These are phyloP conservation scores for Felis chaus DNA, from an alignment of 2,113 vertebrate genomes.

Conservation along the genomic window DNA sequence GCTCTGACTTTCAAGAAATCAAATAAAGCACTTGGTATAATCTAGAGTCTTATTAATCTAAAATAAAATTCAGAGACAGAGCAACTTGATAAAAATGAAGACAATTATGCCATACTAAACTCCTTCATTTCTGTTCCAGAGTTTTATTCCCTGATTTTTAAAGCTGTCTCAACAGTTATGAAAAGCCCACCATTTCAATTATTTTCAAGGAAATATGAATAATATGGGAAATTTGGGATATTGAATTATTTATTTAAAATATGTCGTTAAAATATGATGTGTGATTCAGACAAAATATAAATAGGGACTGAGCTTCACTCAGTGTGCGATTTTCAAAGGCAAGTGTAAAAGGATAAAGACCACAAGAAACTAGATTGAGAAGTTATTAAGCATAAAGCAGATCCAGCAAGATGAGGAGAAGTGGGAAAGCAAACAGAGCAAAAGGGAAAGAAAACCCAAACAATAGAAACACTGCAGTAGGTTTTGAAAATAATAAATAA, in stretches of 20 bases:
- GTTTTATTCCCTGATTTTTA: neutral
- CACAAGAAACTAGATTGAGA: neutral
- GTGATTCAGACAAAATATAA: neutral
- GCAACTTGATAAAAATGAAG: slow-evolving; percentile 18
- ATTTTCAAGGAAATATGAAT: neutral
- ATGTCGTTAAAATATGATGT: neutral
- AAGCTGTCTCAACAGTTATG: neutral
- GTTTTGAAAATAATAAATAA: slow-evolving; percentile 1
- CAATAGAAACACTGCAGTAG: neutral
- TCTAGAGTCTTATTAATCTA: neutral
- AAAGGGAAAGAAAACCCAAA: neutral
- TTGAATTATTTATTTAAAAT: neutral
- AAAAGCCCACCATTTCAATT: neutral
- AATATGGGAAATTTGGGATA: neutral
- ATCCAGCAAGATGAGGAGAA: neutral
- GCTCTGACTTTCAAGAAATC: neutral
- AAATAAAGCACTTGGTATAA: neutral
- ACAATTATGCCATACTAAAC: neutral
- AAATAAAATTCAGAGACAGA: slow-evolving; percentile 40
- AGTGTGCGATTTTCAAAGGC: neutral
- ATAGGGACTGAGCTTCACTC: neutral
- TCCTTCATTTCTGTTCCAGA: neutral
- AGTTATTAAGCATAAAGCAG: neutral
- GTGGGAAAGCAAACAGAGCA: neutral
- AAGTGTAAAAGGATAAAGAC: neutral